phyloP scores from a whole-genome alignment of 2,113 vertebrate species.

The Nerophis lumbriciformis region DNA sequence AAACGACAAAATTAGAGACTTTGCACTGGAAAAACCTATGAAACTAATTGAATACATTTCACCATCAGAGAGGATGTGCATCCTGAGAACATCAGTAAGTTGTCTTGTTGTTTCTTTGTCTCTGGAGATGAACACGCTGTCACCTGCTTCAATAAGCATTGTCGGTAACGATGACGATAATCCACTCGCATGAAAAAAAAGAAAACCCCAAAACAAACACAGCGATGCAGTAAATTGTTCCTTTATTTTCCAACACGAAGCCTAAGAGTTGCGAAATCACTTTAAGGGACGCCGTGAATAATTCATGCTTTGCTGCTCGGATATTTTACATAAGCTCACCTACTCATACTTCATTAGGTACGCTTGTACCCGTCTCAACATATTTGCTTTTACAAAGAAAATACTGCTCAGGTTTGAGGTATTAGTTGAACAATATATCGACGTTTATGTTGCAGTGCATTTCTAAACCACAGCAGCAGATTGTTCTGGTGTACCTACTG shows the following conservation, averaged over 20 bases:
- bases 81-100: constrained; percentile 85
- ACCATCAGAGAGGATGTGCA: constrained; percentile 37
- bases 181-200: neutral
- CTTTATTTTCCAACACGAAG: neutral
- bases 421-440: neutral
- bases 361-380: too few relatives aligned
- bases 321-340: constrained; percentile 28
- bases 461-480: neutral
- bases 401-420: neutral
- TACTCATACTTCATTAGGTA: neutral
- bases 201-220: constrained; percentile 3
- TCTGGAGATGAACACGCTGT: constrained; percentile 14
- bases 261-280: constrained; percentile 11
- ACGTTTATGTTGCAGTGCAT: too few relatives aligned
- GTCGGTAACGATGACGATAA: constrained; percentile 1
- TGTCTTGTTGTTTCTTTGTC: constrained; percentile 26
- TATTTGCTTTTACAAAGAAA: neutral
- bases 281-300: constrained; percentile 19
- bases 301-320: constrained; percentile 25
- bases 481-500: neutral
- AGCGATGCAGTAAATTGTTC: constrained; percentile 5
- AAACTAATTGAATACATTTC: constrained; percentile 74
- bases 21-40: constrained; percentile 90
- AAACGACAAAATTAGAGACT: constrained; percentile 53
- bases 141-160: constrained; percentile 8